Percentiles rank a stretch among this genome's conserved stretches.
These are phyloP conservation scores for Malachius bipustulatus DNA, from an alignment of 2,888 invertebrate species.

Conservation along the genomic window DNA sequence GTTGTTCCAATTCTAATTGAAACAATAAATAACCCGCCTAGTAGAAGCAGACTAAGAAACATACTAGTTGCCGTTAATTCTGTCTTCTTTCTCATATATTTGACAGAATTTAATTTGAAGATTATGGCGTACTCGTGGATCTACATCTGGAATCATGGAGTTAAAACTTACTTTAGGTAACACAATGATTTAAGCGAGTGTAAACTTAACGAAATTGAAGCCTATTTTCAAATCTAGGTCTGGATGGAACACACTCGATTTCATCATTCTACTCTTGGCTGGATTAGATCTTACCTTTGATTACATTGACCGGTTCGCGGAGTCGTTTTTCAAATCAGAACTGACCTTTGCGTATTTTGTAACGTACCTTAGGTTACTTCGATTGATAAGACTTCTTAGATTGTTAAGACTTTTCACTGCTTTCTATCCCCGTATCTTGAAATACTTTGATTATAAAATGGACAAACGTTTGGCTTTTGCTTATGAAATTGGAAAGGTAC, in stretches of 20 bases:
- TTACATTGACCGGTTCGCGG: neutral
- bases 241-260: conserved; percentile 1
- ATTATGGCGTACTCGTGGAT: neutral
- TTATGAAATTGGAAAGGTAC: conserved; percentile 2
- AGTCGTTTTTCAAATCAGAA: neutral
- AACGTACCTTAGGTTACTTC: neutral
- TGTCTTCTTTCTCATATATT: neutral
- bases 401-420: neutral
- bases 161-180: conserved; percentile 3
- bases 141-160: neutral
- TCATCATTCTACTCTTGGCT: neutral
- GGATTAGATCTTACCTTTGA: neutral
- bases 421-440: neutral
- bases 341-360: neutral
- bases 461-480: neutral
- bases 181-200: neutral
- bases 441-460: neutral
- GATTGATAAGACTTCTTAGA: neutral
- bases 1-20: neutral
- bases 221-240: neutral
- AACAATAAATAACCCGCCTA: neutral
- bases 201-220: neutral
- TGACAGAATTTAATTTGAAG: neutral
- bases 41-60: neutral
- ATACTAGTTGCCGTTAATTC: neutral